Evolutionary conservation across 2,797 vertebrate species (phyloP), one percentile per base, ranked within the genome.

Genomic region (Onychomys arenicola): DNA sequence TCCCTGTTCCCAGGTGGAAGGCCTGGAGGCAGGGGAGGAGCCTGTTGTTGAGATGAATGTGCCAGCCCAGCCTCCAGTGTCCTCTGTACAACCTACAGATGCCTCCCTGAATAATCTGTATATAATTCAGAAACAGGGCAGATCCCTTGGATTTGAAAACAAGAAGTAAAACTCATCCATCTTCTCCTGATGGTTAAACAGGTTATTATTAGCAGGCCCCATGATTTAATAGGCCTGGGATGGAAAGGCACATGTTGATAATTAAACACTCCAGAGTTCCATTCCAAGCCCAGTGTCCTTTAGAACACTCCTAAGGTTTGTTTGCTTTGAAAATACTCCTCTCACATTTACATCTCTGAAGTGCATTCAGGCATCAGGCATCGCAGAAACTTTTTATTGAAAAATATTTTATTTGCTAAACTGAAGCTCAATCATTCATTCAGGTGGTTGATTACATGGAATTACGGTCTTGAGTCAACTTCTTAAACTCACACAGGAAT

Each of bases 81-180:
- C 97, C 98, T 98, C 89, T 82, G 93, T 63, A 90, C 96, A 98
- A 97, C 97, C 98, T 98, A 98, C 98, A 98, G 98, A 98, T 98
- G 98, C 95, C 95, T 98, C 98, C 96, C 91, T 98, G 98, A 96
- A 95, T 97, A 97, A 97, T 98, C 98, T 98, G 98, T 98, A 98
- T 98, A 98, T 98, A 95, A 97, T 97, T 97, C 97, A 98, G 98
- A 98, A 98, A 98, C 97, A 98, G 96, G 98, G 97, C 97, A 98
- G 98, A 98, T 98, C 98, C 98, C 96, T 95, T 97, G 94, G 93
- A 98, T 98, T 97, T 98, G 98, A 98, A 98, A 98, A 97, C 95
- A 97, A 97, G 96, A 98, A 98, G 98, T 98, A 98, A 98, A 98
- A 97, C 96, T 98, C 98, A 99, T 99, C 98, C 97, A 98, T 99